phyloP scores from a whole-genome alignment of 2,888 invertebrate genomes.

The Cremastinae sp. region DNA sequence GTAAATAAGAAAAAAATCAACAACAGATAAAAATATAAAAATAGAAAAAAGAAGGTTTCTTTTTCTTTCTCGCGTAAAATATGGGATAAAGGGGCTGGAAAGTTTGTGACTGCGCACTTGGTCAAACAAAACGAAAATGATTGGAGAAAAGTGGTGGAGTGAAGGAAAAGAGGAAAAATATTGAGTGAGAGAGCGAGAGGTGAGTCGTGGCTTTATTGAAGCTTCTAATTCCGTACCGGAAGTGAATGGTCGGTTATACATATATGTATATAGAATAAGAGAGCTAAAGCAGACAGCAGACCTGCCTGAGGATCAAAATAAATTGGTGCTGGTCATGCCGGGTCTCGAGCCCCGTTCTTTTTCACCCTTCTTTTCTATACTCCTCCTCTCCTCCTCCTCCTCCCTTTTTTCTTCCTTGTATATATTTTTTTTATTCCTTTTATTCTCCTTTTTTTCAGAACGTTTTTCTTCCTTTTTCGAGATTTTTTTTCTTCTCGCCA shows the following conservation, averaged over 20 bases:
- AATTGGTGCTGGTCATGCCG: slow-evolving; percentile 56
- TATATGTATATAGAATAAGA: slow-evolving; percentile 13
- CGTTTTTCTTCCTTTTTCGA: neutral
- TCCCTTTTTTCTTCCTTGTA: neutral
- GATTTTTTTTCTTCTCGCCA: neutral
- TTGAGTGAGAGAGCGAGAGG: slow-evolving; percentile 9
- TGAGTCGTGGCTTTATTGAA: slow-evolving; percentile 69
- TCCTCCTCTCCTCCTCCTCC: neutral
- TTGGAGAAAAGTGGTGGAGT: slow-evolving; percentile 40
- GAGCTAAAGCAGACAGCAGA: slow-evolving; percentile 65
- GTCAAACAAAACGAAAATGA: slow-evolving; percentile 55
- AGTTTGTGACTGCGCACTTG: slow-evolving; percentile 46
- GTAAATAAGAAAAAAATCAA: neutral
- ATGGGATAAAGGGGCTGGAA: slow-evolving; percentile 13
- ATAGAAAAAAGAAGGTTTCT: slow-evolving; percentile 4
- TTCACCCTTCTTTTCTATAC: neutral
- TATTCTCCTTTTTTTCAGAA: neutral
- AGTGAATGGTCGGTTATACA: slow-evolving; percentile 67
- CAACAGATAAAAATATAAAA: slow-evolving; percentile 5
- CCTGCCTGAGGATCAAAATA: slow-evolving; percentile 69
- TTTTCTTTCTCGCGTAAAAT: neutral
- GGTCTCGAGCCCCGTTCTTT: slow-evolving; percentile 22
- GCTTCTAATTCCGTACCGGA: slow-evolving; percentile 77
- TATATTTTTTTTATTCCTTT: neutral
- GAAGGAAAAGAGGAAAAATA: slow-evolving; percentile 8